Evolutionary conservation across 2,888 invertebrate species (phyloP).

Genomic region (Cheilosia impressa): DNA sequence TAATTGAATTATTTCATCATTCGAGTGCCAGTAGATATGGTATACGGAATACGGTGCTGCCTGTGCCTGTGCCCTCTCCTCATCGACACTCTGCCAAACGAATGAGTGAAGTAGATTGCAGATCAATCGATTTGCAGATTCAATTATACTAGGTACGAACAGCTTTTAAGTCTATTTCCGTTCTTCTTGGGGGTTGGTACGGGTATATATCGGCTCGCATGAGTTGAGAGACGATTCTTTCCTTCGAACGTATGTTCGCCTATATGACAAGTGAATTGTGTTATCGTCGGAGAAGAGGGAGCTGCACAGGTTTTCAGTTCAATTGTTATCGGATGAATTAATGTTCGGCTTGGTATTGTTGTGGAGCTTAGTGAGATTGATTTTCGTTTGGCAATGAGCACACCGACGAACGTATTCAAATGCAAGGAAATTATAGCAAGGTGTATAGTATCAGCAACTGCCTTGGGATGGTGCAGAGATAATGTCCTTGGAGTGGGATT

Average conservation of each 20-base stretch:
- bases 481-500: too few relatives aligned
- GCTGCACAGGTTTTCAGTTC: conserved; percentile 31
- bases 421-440: background rate
- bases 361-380: conserved; percentile 37
- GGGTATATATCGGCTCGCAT: conserved; percentile 44
- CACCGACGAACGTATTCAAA: background rate
- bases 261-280: conserved; percentile 18
- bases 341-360: conserved; percentile 10
- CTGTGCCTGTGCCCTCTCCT: background rate
- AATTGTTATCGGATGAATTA: conserved; percentile 52
- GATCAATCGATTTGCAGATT: conserved; percentile 75
- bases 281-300: conserved; percentile 20
- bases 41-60: background rate
- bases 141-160: conserved; percentile 54
- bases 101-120: conserved; percentile 64
- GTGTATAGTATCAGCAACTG: background rate
- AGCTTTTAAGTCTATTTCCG: conserved; percentile 73
- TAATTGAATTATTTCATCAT: conserved; percentile 75
- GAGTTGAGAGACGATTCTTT: conserved; percentile 55
- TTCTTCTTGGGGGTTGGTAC: conserved; percentile 17
- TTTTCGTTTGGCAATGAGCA: background rate
- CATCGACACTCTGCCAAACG: background rate
- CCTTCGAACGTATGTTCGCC: background rate
- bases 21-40: conserved; percentile 50
- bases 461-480: too few relatives aligned